phyloP scores from a whole-genome alignment of 1,140 invertebrate genomes.

The Papilio polytes region DNA sequence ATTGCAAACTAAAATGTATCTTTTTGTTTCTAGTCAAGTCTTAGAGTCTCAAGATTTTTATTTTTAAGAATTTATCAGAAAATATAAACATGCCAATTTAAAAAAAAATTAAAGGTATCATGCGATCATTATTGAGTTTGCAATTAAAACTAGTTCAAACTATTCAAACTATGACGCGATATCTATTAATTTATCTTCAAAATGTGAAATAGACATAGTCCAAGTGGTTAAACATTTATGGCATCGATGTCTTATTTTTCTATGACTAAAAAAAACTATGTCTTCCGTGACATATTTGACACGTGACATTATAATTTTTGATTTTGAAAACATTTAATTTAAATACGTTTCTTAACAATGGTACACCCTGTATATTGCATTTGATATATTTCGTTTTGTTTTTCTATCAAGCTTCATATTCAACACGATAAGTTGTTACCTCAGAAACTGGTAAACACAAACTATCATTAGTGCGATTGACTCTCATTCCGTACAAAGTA shows the following conservation, averaged over 20 bases:
- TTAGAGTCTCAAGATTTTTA: too few species aligned
- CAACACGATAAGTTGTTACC: conserved; percentile 31
- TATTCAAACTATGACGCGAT: too few species aligned
- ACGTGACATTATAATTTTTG: not conserved
- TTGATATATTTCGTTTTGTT: conserved; percentile 34
- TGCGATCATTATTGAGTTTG: too few species aligned
- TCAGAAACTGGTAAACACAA: conserved; percentile 39
- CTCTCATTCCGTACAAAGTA: conserved; percentile 30
- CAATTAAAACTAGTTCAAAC: too few species aligned
- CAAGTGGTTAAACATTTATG: too few species aligned
- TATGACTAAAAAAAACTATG: not conserved
- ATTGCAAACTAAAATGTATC: too few species aligned
- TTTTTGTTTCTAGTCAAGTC: too few species aligned
- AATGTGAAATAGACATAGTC: not conserved
- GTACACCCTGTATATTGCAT: conserved; percentile 22
- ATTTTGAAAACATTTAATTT: not conserved
- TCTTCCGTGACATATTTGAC: not conserved
- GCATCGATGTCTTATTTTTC: not conserved
- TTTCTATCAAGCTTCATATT: conserved; percentile 28
- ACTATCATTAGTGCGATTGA: conserved; percentile 42
- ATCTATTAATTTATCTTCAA: not conserved
- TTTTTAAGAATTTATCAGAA: too few species aligned
- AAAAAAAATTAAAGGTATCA: too few species aligned
- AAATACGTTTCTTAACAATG: not conserved
- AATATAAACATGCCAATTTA: too few species aligned